Evolutionary conservation across 2,888 invertebrate genomes (phyloP), one percentile per base, ranked within the genome.

Genomic region (Sympetrum striolatum): DNA sequence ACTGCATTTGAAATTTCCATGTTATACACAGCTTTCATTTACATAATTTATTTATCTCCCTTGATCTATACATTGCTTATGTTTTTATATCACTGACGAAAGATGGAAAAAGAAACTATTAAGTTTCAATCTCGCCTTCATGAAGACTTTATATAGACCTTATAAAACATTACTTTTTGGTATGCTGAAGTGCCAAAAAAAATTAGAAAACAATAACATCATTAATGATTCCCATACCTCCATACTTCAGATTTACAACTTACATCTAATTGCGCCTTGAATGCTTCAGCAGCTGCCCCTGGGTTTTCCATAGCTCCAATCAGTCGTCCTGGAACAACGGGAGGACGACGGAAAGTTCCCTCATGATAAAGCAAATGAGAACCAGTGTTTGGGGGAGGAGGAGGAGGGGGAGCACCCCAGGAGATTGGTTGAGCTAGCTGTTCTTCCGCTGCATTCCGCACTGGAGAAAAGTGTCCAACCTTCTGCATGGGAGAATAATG

Each of bases 261-360:
- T 90, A 92, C 92, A 80, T 92, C 92, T 15, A 92, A 90, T 35
- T 92, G 92, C 58, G 92, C 91, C 81, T 92, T 92, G 90, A 92
- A 92, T 31, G 92, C 92, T 53, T 91, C 92, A 22, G 91, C 91
- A 39, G 91, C 92, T 58, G 91, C 91, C 22, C 90, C 91, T 14
- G 91, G 91, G 58, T 90, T 91, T 14, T 60, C 86, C 12, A 86
- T 37, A 35, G 58, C 37, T 0, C 60, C 86, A 8, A 86, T 37
- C 2, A 91, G 90, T n/a, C 73, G 90, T 18, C 91, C 90, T 18
- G 92, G 92, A 18, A 91, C 91, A 35, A 92, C 91, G 53, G 92
- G 82, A 12, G 92, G 92, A 60, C 92, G 82, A 48, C 92, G 60
- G 91, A 92, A 92, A 18, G 91, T 91, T 10, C 91, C 91, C 60